phyloP scores from a whole-genome alignment of 1,140 invertebrate species.

The Kradibia gibbosae region DNA sequence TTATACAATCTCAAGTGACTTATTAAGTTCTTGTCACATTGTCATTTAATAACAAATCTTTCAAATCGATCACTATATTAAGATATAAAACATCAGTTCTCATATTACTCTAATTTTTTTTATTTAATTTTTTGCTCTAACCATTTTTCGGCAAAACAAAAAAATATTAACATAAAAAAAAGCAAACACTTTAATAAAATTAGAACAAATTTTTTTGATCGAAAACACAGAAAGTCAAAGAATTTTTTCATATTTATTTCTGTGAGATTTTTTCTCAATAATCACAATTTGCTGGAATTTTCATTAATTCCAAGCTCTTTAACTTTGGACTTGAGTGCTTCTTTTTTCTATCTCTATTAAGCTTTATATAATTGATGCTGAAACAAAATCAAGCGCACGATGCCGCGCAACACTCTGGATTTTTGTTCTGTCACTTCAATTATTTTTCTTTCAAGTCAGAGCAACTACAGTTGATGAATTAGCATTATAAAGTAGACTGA shows the following conservation, averaged over 20 bases:
- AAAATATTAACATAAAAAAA: background rate
- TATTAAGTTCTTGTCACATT: background rate
- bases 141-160: background rate
- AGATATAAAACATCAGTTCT: slow-evolving; percentile 26
- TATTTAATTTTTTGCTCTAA: background rate
- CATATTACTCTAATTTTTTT: background rate
- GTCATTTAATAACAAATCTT: slow-evolving; percentile 12
- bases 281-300: slow-evolving; percentile 2
- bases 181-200: background rate
- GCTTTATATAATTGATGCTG: background rate
- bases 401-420: slow-evolving; percentile 51
- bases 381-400: slow-evolving; percentile 42
- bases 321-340: background rate
- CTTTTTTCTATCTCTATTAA: background rate
- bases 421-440: background rate
- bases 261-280: background rate
- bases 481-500: background rate
- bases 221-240: background rate
- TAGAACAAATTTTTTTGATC: background rate
- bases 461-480: background rate
- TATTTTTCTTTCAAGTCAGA: slow-evolving; percentile 19
- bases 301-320: background rate
- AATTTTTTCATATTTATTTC: background rate
- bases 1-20: slow-evolving; percentile 11
- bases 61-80: slow-evolving; percentile 19